A percentile compares a stretch with the other conserved stretches of the same genome.
Conservation (phyloP, 2,888 invertebrate genomes). For the Cynaeus angustus region DNA sequence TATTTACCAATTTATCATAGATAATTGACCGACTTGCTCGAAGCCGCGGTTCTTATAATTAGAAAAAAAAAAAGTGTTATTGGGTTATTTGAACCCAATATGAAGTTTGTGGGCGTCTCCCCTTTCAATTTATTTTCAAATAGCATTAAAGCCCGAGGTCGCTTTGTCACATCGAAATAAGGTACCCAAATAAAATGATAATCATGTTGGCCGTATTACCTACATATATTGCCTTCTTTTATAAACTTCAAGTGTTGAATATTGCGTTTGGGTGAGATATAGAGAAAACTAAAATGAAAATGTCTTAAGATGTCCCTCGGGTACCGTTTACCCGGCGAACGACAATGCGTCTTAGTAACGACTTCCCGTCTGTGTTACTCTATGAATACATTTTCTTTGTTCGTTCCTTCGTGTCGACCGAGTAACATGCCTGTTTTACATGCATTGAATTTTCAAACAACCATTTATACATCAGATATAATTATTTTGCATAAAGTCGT, state of each 20-base stretch:
- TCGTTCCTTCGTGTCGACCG: conserved; percentile 62
- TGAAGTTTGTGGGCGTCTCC: too few species aligned
- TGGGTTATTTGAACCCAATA: too few species aligned
- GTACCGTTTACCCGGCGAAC: conserved; percentile 68
- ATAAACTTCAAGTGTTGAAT: conserved; percentile 58
- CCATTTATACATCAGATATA: conserved; percentile 50
- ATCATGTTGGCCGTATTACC: conserved; percentile 38
- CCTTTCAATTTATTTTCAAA: too few species aligned
- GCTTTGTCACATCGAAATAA: too few species aligned
- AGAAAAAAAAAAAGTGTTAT: too few species aligned
- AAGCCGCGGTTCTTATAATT: too few species aligned
- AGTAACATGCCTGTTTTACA: conserved; percentile 67
- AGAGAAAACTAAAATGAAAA: conserved; percentile 70
- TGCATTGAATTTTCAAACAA: conserved; percentile 70
- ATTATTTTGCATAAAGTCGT: conserved; percentile 48
- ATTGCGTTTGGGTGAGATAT: conserved; percentile 62
- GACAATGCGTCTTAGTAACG: conserved; percentile 72
- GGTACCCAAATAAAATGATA: conserved; percentile 34
- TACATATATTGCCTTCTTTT: conserved; percentile 48
- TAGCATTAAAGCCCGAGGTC: too few species aligned
- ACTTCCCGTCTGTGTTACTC: conserved; percentile 66
- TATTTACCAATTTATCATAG: too few species aligned
- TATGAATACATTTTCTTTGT: conserved; percentile 70
- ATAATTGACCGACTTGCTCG: too few species aligned
- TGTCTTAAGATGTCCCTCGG: conserved; percentile 69